Percentiles rank a stretch among this genome's conserved stretches.
These are phyloP conservation scores for Etheostoma nigrum DNA, from an alignment of 2,797 vertebrate genomes.

Conservation along the genomic window DNA sequence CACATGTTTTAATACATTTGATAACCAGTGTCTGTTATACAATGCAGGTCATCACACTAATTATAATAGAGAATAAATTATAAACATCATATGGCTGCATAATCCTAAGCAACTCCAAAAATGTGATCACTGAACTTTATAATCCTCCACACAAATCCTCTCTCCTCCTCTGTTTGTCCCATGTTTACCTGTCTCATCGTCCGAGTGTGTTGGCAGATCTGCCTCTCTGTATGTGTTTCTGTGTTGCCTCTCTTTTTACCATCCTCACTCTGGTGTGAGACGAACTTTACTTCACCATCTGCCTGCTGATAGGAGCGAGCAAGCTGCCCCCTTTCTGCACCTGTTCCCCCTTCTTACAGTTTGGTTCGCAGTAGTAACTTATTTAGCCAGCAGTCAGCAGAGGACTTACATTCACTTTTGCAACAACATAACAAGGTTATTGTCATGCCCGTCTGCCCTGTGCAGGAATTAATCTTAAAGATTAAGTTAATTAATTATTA, in stretches of 20 bases:
- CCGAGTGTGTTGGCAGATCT: constrained; percentile 16
- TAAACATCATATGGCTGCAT: background rate
- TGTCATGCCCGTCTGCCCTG: background rate
- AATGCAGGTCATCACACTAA: background rate
- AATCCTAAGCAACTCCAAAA: background rate
- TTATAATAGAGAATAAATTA: background rate
- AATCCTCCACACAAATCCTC: background rate
- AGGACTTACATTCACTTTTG: constrained; percentile 30
- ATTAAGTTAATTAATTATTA: background rate
- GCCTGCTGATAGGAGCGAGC: constrained; percentile 57
- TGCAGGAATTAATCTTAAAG: constrained; percentile 7
- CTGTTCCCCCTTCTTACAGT: constrained; percentile 33
- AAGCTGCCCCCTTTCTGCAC: constrained; percentile 38
- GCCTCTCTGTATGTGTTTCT: constrained; percentile 1
- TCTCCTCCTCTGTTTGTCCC: constrained; percentile 1
- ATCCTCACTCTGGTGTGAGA: constrained; percentile 12
- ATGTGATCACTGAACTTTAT: background rate
- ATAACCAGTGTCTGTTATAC: background rate
- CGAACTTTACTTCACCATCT: constrained; percentile 51
- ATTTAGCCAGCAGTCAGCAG: constrained; percentile 42
- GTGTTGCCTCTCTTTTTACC: constrained; percentile 10
- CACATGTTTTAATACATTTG: background rate
- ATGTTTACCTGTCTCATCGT: constrained; percentile 21
- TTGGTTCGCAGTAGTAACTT: constrained; percentile 25
- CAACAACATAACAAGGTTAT: constrained; percentile 45